Conservation (phyloP, 2,888 invertebrate species). For the Leptinotarsa rubiginosa region DNA sequence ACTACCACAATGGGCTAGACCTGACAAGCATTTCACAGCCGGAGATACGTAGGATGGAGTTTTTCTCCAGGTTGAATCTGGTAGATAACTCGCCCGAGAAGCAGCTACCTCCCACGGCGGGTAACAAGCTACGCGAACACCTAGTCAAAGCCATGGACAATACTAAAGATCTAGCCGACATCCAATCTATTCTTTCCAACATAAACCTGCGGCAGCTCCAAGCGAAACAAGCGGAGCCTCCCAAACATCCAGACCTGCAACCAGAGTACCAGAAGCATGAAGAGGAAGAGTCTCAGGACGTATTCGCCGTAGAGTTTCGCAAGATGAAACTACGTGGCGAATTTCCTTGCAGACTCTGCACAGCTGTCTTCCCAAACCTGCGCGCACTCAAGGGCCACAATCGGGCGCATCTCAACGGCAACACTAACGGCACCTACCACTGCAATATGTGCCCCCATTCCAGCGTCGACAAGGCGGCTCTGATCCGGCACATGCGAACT, state of each 20-base stretch:
- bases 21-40: conserved; percentile 67
- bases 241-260: conserved; percentile 46
- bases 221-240: conserved; percentile 58
- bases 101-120: conserved; percentile 36
- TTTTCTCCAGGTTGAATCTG: conserved; percentile 84
- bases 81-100: conserved; percentile 75
- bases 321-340: conserved; percentile 90
- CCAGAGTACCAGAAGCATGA: conserved; percentile 61
- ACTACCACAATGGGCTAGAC: conserved; percentile 57
- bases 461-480: conserved; percentile 89
- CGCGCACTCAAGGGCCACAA: conserved; percentile 93
- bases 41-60: conserved; percentile 78
- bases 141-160: conserved; percentile 65
- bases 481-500: conserved; percentile 91
- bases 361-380: conserved; percentile 87
- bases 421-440: conserved; percentile 82
- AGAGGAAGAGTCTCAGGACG: conserved; percentile 84
- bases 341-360: conserved; percentile 91
- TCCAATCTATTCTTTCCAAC: conserved; percentile 84
- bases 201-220: conserved; percentile 78
- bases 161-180: conserved; percentile 85
- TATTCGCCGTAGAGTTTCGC: conserved; percentile 86
- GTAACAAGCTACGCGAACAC: conserved; percentile 56
- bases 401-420: conserved; percentile 84
- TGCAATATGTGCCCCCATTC: conserved; percentile 95